Evolutionary conservation across 2,113 vertebrate species (phyloP).

Genomic region (Chloropsis cyanopogon): DNA sequence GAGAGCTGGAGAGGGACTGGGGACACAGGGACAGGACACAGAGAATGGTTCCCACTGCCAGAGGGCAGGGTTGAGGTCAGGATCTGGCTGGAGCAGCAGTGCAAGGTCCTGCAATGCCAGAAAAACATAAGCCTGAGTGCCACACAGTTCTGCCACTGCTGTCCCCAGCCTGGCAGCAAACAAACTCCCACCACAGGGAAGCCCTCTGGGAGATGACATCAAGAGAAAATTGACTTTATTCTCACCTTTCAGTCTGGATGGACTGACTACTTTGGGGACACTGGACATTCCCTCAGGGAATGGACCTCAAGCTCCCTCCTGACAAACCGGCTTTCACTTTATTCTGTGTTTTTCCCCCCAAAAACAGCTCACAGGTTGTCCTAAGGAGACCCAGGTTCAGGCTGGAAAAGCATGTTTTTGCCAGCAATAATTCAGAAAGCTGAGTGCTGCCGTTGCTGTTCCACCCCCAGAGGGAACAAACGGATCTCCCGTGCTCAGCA

Average conservation of each 20-base stretch:
- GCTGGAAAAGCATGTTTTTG: neutral
- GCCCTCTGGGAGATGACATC: neutral
- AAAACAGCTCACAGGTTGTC: neutral
- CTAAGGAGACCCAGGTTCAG: neutral
- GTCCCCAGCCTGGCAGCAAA: neutral
- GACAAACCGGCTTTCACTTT: neutral
- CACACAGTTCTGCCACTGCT: neutral
- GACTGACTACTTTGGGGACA: neutral
- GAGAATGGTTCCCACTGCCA: neutral
- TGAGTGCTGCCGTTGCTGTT: accelerated
- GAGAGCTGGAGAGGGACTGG: neutral
- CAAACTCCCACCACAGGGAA: neutral
- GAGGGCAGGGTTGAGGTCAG: neutral
- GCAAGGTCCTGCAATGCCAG: neutral
- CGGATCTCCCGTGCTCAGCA: neutral
- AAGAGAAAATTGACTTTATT: neutral
- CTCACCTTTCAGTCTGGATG: neutral
- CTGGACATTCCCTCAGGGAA: neutral
- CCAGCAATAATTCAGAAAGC: neutral
- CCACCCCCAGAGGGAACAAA: neutral
- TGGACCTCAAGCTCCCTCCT: neutral
- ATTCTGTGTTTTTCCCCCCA: neutral
- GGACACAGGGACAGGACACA: neutral
- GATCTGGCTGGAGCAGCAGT: neutral
- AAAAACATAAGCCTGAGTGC: neutral